Percentiles rank a stretch among this genome's conserved stretches.
phyloP scores from a whole-genome alignment of 23 tunicate genomes.

The Oikopleura albicans region DNA sequence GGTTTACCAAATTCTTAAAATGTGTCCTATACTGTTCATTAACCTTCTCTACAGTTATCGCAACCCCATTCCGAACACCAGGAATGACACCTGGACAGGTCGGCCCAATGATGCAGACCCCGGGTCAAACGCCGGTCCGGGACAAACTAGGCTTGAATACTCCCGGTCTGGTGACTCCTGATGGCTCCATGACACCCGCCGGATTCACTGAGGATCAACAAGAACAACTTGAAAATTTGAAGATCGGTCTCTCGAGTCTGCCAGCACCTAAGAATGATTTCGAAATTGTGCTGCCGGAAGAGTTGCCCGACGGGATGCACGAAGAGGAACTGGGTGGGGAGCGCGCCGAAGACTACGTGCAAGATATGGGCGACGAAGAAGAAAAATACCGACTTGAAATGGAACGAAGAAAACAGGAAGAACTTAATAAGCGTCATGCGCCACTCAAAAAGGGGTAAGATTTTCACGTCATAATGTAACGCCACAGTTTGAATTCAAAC shows the following conservation, averaged over 20 bases:
- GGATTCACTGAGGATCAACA: constrained; percentile 30
- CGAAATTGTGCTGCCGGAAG: constrained; percentile 81
- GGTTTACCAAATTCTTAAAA: no score
- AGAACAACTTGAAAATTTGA: constrained; percentile 31
- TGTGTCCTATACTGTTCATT: no score
- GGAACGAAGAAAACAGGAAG: constrained; percentile 24
- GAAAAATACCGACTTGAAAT: not conserved
- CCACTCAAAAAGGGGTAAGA: constrained; percentile 26
- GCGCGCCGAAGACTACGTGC: constrained; percentile 22
- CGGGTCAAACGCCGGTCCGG: constrained; percentile 71
- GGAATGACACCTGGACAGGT: constrained; percentile 56
- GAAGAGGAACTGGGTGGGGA: constrained; percentile 21
- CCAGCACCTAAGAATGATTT: constrained; percentile 69
- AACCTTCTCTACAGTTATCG: no score
- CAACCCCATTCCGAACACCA: constrained; percentile 46
- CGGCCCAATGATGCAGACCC: constrained; percentile 24
- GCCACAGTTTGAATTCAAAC: no score
- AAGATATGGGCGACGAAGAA: constrained; percentile 78
- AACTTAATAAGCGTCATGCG: constrained; percentile 43
- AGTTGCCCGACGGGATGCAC: constrained; percentile 15
- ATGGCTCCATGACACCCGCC: constrained; percentile 45
- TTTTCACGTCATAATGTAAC: not conserved
- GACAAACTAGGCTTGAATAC: constrained; percentile 71
- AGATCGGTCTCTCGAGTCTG: constrained; percentile 28
- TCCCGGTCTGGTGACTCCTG: constrained; percentile 22